Evolutionary conservation across 2,797 vertebrate genomes (phyloP), one percentile per base, ranked within the genome.

Genomic region (Paedocypris micromegethes): DNA sequence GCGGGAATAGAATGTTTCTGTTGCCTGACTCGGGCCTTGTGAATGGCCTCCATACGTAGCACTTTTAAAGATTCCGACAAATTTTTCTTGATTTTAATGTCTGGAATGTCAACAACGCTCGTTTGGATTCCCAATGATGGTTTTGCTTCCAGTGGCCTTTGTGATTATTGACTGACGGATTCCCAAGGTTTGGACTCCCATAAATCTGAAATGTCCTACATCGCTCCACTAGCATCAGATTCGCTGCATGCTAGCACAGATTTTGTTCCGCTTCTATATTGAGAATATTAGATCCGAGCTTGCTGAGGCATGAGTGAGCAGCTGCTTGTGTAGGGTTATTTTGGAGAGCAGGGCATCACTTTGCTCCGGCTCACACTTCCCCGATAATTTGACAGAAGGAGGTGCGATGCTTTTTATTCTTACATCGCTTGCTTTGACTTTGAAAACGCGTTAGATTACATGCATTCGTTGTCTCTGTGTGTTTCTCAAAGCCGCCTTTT

Each of bases 281-380:
- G 68, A 70, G 68, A 63, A 55, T 63, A 64, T 70, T 57, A 64
- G 60, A 64, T 70, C 53, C 60, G 60, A 57, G 68, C 59, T 70
- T 70, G 68, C 68, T 64, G 68, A 70, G 68, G 68, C 68, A 70
- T 70, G 60, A 64, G 68, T 51, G 68, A 70, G 60, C 68, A 70
- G 68, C 68, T 70, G 60, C 46, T 57, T 58, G 60, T 64, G 52
- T 63, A 53, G 40, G 53, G 1, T 37, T 70, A 57, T 64, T 70
- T 70, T 64, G 49, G 46, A 58, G 52, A 55, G 52, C 46, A 70
- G 51, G 68, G 68, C 68, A 70, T 40, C 61, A 70, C 53, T 70
- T 55, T 64, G 42, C 52, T 52, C 72, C 49, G 47, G 66, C 50
- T 9, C 42, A 56, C 56, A 70, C 45, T 64, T 67, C 43, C n/a